Conservation (phyloP, 2,113 vertebrate genomes). For the Dolichallabes microphthalmus region DNA sequence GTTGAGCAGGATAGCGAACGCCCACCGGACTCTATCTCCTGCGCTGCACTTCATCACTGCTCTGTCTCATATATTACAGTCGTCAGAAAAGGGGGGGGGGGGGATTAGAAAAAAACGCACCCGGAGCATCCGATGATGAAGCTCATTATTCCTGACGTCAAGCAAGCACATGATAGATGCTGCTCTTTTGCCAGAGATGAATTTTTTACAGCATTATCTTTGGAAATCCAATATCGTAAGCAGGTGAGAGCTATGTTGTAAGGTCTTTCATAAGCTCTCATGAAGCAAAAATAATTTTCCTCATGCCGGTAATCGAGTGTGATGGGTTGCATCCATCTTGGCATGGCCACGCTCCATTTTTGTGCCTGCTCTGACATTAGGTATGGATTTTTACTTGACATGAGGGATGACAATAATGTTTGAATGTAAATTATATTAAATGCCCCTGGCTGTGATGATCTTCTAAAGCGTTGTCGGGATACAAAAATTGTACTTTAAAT, state of each 20-base stretch:
- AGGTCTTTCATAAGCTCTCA: conserved; percentile 35
- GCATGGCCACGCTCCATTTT: conserved; percentile 49
- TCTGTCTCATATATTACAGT: conserved; percentile 19
- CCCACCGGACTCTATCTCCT: conserved; percentile 10
- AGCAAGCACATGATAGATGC: conserved; percentile 66
- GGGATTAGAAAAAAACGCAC: conserved; percentile 47
- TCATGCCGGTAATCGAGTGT: conserved; percentile 69
- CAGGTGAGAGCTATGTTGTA: conserved; percentile 60
- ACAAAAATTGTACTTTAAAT: conserved; percentile 55
- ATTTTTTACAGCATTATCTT: conserved; percentile 72
- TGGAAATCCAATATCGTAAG: conserved; percentile 71
- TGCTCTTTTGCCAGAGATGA: conserved; percentile 64
- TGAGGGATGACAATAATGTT: conserved; percentile 64
- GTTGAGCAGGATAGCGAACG: background rate
- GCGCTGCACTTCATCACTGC: conserved; percentile 12
- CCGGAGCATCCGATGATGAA: conserved; percentile 61
- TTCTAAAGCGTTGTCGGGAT: conserved; percentile 46
- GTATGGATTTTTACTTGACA: conserved; percentile 70
- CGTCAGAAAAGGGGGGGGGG: background rate
- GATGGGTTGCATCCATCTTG: conserved; percentile 70
- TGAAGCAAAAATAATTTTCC: conserved; percentile 66
- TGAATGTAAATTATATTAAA: conserved; percentile 69
- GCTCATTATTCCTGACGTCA: conserved; percentile 65
- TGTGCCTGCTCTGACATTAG: conserved; percentile 55
- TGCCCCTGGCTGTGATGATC: conserved; percentile 59